A percentile compares a stretch with the other conserved stretches of the same genome.
Evolutionary conservation across 2,113 vertebrate genomes (phyloP).

Genomic region (Polypterus senegalus): DNA sequence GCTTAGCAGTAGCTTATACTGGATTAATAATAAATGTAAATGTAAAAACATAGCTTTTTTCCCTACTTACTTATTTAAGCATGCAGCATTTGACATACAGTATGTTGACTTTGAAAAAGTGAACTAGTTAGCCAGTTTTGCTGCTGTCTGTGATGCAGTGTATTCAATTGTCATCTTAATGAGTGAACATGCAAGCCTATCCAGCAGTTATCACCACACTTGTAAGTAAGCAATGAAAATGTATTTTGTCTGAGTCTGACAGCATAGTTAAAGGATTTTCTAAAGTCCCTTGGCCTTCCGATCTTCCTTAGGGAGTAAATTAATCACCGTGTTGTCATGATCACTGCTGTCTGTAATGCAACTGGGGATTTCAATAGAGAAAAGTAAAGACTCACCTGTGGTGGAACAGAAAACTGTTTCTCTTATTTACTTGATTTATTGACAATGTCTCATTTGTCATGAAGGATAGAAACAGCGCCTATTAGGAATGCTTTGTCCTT

Average conservation of each 20-base stretch:
- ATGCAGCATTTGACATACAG: no score
- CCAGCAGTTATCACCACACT: background rate
- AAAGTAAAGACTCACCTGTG: slow-evolving; percentile 1
- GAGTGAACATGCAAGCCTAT: no score
- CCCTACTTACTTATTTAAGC: no score
- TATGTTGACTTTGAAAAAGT: no score
- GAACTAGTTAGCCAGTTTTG: no score
- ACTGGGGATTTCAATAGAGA: background rate
- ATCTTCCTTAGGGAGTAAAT: background rate
- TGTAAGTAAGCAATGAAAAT: no score
- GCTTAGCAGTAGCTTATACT: no score
- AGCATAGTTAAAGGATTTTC: background rate
- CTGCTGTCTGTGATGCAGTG: background rate
- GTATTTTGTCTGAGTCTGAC: background rate
- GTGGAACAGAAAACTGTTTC: background rate
- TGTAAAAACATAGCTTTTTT: no score
- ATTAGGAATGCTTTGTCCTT: background rate
- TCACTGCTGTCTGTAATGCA: background rate
- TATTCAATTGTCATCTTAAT: background rate
- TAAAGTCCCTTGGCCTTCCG: background rate
- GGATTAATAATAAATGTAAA: no score
- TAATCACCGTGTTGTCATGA: background rate
- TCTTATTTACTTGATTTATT: background rate
- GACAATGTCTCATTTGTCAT: background rate
- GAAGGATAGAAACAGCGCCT: background rate